Evolutionary conservation across 2,888 invertebrate genomes (phyloP).

Genomic region (Callosobruchus maculatus): DNA sequence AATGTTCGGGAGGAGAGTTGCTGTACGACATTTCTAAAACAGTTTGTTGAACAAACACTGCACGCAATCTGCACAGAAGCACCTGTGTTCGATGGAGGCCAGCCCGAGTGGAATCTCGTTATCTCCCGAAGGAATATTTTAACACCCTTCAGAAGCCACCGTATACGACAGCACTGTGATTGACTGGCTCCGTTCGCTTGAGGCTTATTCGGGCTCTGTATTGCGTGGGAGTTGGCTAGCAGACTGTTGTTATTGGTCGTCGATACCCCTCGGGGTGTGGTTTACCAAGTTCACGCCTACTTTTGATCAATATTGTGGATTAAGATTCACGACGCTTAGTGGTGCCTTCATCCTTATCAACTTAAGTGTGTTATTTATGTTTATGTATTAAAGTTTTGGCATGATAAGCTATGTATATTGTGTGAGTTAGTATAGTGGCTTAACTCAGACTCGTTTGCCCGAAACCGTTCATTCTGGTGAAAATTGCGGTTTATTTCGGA

Average conservation of each 20-base stretch:
- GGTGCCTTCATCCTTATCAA: background rate
- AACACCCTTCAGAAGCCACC: background rate
- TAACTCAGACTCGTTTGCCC: too few species aligned
- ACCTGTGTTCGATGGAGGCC: background rate
- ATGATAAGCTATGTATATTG: background rate
- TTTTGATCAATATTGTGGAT: background rate
- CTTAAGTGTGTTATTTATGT: background rate
- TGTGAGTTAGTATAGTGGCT: background rate
- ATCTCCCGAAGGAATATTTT: background rate
- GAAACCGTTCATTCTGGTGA: too few species aligned
- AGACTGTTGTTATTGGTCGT: background rate
- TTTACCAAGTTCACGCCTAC: background rate
- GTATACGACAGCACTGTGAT: background rate
- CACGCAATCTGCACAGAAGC: background rate
- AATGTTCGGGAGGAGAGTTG: background rate
- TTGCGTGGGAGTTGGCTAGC: background rate
- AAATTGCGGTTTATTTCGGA: too few species aligned
- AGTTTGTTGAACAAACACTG: background rate
- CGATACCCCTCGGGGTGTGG: background rate
- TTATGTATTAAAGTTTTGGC: background rate
- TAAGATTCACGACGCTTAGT: background rate
- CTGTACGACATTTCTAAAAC: background rate
- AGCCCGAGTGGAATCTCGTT: background rate
- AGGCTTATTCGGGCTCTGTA: background rate
- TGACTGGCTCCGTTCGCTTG: background rate